phyloP scores from a whole-genome alignment of 2,113 vertebrate species.

The Nycticryphes semicollaris region DNA sequence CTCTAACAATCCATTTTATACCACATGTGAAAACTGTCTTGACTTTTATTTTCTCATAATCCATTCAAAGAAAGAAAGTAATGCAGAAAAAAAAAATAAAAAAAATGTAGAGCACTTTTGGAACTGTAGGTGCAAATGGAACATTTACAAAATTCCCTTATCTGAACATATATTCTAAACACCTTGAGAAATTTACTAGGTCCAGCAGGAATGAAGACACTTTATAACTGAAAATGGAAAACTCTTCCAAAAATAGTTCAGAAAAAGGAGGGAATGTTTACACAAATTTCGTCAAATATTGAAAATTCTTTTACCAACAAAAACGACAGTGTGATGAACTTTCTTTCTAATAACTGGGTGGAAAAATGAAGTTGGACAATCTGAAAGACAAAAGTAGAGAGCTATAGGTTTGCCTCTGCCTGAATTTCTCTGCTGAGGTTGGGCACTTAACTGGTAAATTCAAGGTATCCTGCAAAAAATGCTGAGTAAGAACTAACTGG shows the following conservation, averaged over 20 bases:
- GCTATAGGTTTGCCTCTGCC: background rate
- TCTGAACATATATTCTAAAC: background rate
- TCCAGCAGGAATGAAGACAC: background rate
- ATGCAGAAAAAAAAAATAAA: background rate
- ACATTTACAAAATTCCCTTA: background rate
- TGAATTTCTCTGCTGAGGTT: background rate
- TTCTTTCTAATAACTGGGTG: background rate
- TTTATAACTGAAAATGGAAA: background rate
- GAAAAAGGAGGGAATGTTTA: background rate
- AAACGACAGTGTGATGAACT: background rate
- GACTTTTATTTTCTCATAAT: background rate
- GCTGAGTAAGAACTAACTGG: background rate
- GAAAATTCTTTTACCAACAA: background rate
- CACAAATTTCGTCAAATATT: background rate
- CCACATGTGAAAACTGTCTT: background rate
- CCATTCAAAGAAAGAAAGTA: background rate
- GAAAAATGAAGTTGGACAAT: background rate
- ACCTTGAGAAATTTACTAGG: background rate
- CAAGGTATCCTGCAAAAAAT: background rate
- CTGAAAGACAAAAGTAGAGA: background rate
- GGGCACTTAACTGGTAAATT: background rate
- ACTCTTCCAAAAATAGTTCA: background rate
- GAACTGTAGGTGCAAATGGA: background rate
- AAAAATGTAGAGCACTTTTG: background rate
- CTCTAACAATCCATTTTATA: background rate